Percentiles rank a stretch among this genome's conserved stretches.
Evolutionary conservation across 2,888 invertebrate genomes (phyloP).

Genomic region (Ectemnius cavifrons): DNA sequence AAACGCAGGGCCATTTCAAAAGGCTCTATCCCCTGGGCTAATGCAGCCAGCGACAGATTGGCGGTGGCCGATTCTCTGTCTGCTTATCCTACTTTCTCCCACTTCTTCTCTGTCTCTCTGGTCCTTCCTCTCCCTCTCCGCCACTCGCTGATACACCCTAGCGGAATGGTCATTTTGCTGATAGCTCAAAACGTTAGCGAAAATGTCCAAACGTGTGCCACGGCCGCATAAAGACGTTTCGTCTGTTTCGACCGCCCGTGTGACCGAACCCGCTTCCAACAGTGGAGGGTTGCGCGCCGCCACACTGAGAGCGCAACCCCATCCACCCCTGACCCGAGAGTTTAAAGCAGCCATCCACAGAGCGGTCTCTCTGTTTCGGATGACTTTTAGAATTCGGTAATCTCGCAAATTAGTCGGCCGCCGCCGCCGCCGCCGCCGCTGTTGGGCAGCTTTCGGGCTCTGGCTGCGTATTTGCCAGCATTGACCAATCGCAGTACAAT

Average conservation of each 20-base stretch:
- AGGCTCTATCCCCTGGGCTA: constrained; percentile 71
- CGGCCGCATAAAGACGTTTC: constrained; percentile 53
- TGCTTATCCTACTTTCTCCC: constrained; percentile 25
- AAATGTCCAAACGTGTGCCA: constrained; percentile 69
- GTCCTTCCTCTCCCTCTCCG: constrained; percentile 29
- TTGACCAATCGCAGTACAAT: not conserved
- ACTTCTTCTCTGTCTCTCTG: constrained; percentile 32
- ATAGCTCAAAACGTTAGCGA: constrained; percentile 73
- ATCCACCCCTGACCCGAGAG: not conserved
- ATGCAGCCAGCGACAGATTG: constrained; percentile 78
- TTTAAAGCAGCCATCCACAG: too few relatives aligned
- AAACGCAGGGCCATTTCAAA: constrained; percentile 72
- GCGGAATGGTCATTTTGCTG: constrained; percentile 76
- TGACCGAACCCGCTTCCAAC: constrained; percentile 28
- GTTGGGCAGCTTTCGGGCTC: not conserved
- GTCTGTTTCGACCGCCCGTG: constrained; percentile 20
- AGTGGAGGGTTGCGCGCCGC: constrained; percentile 1
- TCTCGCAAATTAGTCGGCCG: constrained; percentile 12
- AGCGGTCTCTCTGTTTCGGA: constrained; percentile 40
- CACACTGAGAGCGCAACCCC: not conserved
- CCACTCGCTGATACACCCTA: constrained; percentile 38
- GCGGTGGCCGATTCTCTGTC: constrained; percentile 66
- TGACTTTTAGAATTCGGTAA: constrained; percentile 37
- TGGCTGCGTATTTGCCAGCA: not conserved
- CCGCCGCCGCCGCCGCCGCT: constrained; percentile 5